Evolutionary conservation across 2,888 invertebrate species (phyloP).

Genomic region (Ypsolopha sequella): DNA sequence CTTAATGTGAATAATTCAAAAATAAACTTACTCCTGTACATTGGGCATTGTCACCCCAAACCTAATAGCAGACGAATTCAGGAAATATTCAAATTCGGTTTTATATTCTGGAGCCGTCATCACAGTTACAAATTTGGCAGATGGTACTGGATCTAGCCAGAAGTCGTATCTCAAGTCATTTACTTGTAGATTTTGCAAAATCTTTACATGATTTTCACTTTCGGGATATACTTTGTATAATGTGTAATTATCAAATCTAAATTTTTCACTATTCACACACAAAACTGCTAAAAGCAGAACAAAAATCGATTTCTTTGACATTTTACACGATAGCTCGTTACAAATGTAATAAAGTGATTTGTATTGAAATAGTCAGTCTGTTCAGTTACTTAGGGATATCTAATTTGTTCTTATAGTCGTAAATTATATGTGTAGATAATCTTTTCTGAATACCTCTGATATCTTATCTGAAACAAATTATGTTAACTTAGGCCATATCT

Average conservation of each 20-base stretch:
- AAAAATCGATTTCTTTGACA: not conserved
- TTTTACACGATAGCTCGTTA: not conserved
- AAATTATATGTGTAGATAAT: too few relatives aligned
- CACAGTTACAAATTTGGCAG: conserved; percentile 40
- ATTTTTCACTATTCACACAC: not conserved
- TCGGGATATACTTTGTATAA: conserved; percentile 69
- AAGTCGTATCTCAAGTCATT: conserved; percentile 49
- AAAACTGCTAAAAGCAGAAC: not conserved
- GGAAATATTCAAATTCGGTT: conserved; percentile 31
- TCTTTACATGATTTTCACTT: conserved; percentile 49
- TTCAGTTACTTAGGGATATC: too few relatives aligned
- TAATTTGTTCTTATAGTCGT: too few relatives aligned
- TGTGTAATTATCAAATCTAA: conserved; percentile 44
- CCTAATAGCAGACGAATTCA: conserved; percentile 38
- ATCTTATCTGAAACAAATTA: too few relatives aligned
- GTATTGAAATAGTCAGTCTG: too few relatives aligned
- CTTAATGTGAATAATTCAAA: too few relatives aligned
- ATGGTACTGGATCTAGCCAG: conserved; percentile 42
- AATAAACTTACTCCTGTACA: conserved; percentile 55
- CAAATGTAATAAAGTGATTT: too few relatives aligned
- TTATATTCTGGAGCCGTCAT: conserved; percentile 50
- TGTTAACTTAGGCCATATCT: too few relatives aligned
- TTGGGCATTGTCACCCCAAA: conserved; percentile 51
- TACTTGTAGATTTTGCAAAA: conserved; percentile 55
- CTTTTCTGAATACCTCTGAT: too few relatives aligned